Evolutionary conservation across 2,797 vertebrate species (phyloP), one percentile per base, ranked within the genome.

Genomic region (Taeniopygia guttata): DNA sequence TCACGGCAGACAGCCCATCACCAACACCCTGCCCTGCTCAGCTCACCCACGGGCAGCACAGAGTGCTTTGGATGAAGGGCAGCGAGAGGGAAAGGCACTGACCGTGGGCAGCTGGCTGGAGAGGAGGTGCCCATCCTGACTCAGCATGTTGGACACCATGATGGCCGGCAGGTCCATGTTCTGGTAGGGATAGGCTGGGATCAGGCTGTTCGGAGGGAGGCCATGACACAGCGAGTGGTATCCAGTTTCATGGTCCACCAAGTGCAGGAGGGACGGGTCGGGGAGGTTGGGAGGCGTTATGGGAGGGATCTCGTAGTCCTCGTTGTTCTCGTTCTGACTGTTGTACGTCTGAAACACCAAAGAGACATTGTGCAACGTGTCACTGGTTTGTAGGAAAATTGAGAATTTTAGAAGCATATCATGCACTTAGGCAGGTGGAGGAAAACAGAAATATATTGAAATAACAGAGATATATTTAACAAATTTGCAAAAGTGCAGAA

Each of bases 101-200:
- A 99, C 99, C 94, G 99, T 99, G 96, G 99, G 99, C 96, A 99
- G 98, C 96, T 99, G 99, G 96, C 98, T 98, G 86, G 99, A 99
- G 54, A 99, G 98, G 67, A 99, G 98, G 96, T 99, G 99, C 80
- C 99, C 97, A 27, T 99, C 99, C 98, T 99, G 99, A 42, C 98
- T 98, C 97, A 99, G 94, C 99, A 99, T 99, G 98, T 99, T 99
- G 95, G 99, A 99, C 97, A 99, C 99, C 99, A 99, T 99, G 97
- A 99, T 99, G 92, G 99, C 99, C 0, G 99, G 99, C 97, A 99
- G 98, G 98, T 99, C 99, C 98, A 98, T 98, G 91, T 98, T 98
- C 75, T 99, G 98, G 98, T 99, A 99, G 78, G 99, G 98, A 78
- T 99, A 99, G 0, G 99, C 98, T 90, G 99, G 99, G 97, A 99